These are phyloP conservation scores for Aramus guarauna DNA, from an alignment of 2,113 vertebrate genomes.

Conservation along the genomic window DNA sequence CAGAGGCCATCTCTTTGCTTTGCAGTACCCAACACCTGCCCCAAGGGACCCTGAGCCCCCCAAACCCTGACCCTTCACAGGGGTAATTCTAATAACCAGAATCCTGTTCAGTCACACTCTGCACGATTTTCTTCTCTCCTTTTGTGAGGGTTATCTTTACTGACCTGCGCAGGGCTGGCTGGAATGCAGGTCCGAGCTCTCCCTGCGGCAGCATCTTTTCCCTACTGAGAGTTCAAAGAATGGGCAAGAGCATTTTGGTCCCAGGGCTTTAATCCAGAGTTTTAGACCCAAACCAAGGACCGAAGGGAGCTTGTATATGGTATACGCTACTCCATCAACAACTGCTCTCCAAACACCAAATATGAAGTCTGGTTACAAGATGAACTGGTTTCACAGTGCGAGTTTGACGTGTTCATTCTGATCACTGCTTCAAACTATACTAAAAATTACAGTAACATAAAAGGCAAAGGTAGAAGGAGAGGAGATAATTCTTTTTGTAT, in stretches of 20 bases:
- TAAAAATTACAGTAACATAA: background rate
- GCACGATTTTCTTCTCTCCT: background rate
- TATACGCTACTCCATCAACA: background rate
- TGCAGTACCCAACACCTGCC: background rate
- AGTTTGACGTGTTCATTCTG: background rate
- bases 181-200: rapidly evolving
- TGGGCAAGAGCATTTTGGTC: background rate
- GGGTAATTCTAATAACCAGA: background rate
- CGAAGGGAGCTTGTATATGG: background rate
- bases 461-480: background rate
- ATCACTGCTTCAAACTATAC: background rate
- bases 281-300: background rate
- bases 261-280: background rate
- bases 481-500: background rate
- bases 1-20: background rate
- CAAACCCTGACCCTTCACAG: background rate
- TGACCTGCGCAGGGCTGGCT: background rate
- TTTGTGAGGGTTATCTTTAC: background rate
- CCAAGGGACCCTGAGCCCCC: background rate
- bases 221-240: background rate
- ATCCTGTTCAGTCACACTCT: background rate
- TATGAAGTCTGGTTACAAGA: background rate
- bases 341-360: background rate
- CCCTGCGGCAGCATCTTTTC: background rate
- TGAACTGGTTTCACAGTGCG: background rate